Percentiles rank a stretch among this genome's conserved stretches.
Evolutionary conservation across 2,113 vertebrate genomes (phyloP).

Genomic region (Upupa epops): DNA sequence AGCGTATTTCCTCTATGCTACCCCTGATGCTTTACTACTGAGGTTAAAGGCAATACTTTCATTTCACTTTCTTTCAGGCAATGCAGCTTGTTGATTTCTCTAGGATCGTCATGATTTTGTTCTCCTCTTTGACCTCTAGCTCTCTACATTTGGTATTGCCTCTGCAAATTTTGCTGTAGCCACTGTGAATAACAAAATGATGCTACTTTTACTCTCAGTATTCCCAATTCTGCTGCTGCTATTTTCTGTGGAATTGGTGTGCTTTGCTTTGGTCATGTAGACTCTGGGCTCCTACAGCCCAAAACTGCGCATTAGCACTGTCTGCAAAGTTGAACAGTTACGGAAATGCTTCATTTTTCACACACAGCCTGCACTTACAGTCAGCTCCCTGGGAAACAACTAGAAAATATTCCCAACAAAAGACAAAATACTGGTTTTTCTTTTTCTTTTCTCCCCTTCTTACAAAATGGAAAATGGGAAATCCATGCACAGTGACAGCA

Average conservation of each 20-base stretch:
- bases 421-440: background rate
- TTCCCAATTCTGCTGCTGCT: slow-evolving; percentile 1
- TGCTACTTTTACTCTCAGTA: background rate
- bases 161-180: background rate
- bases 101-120: background rate
- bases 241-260: slow-evolving; percentile 8
- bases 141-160: background rate
- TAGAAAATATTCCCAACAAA: background rate
- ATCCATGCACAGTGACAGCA: background rate
- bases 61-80: background rate
- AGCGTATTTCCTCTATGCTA: background rate
- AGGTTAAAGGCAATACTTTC: background rate
- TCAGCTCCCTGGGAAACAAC: background rate
- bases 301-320: background rate
- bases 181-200: background rate
- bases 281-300: background rate
- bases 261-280: background rate
- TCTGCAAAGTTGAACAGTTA: background rate
- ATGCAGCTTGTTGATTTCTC: background rate
- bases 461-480: background rate
- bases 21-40: background rate
- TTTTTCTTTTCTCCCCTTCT: background rate
- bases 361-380: background rate
- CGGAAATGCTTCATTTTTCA: background rate
- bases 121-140: background rate